Base-by-base conservation (phyloP, 2,888 invertebrate genomes). In the Dynastes hyllus region DNA sequence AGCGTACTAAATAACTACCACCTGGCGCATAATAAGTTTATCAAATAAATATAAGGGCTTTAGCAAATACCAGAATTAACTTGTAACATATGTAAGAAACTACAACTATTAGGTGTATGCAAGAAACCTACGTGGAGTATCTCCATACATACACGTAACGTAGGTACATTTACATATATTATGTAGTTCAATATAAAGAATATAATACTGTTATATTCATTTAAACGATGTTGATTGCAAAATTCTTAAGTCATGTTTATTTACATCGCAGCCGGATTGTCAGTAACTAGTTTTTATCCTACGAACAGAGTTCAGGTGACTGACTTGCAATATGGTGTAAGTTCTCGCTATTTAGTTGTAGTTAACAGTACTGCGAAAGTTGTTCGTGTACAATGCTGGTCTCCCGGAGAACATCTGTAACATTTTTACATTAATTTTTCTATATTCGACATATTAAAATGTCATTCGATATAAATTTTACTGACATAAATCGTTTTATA, bases 221-320 rank as follows among this genome's bases (percentile, higher is more conserved):
- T 32, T 63, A 63, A 63, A 32, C 29, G 63, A 63, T 63, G 63
- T 63, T 29, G 63, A 66, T 66, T 66, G 37, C 66, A 66, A 66
- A 45, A 45, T 66, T 45, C 66, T 66, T 63, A 63, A 63, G 63
- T 66, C 66, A 66, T 65, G 65, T 78, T 73, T 78, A 78, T 78
- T 73, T 73, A 73, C 73, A 78, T 61, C 78, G 61, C 32, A 29
- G 53, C 65, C 50, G 69, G 50, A 69, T 50, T 50, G 78, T 78
- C 78, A 78, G 78, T 65, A 73, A 80, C 80, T 78, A 81, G 80
- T 81, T 81, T 80, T 80, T 81, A 75, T 79, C 73, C 73, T 73
- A 80, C 37, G 73, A 61, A 27, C 55, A 71, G 71, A 37, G 79
- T 79, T 76, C 80, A 80, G 81, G 81, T 81, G 81, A 81, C 78